phyloP scores from a whole-genome alignment of 1,140 invertebrate genomes.

The Lepidurus arcticus region DNA sequence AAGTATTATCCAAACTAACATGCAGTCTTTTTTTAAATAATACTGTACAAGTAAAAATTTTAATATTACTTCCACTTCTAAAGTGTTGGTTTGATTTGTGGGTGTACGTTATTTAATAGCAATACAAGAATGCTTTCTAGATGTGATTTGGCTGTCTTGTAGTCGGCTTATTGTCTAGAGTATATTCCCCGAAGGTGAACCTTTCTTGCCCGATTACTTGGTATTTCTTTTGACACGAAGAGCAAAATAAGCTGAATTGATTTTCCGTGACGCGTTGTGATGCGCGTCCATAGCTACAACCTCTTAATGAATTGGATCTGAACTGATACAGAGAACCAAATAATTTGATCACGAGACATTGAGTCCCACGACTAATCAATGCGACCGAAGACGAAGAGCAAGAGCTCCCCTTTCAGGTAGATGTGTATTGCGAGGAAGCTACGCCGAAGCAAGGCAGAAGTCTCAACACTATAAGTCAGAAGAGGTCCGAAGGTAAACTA shows the following conservation, averaged over 20 bases:
- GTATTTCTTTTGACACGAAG: background rate
- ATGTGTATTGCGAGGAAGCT: background rate
- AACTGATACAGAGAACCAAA: background rate
- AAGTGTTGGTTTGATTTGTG: too few species aligned
- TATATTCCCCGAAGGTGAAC: too few species aligned
- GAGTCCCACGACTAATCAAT: background rate
- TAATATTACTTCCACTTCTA: too few species aligned
- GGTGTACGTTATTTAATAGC: too few species aligned
- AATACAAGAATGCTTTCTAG: too few species aligned
- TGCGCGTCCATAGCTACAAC: background rate
- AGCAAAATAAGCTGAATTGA: background rate
- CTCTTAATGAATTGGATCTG: constrained; percentile 11
- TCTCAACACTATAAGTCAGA: background rate
- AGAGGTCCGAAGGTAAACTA: background rate
- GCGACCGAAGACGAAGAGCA: background rate
- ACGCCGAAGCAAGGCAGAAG: constrained; percentile 1
- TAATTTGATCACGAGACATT: background rate
- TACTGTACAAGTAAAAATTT: too few species aligned
- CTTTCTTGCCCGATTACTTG: background rate
- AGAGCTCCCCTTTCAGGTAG: background rate
- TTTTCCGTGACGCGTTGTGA: constrained; percentile 8
- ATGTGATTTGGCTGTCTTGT: too few species aligned
- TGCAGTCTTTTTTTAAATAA: too few species aligned
- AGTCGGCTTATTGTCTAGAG: too few species aligned
- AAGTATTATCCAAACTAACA: too few species aligned